Base-by-base conservation (phyloP, 2,888 invertebrate species). In the Cantharis flavilabris region DNA sequence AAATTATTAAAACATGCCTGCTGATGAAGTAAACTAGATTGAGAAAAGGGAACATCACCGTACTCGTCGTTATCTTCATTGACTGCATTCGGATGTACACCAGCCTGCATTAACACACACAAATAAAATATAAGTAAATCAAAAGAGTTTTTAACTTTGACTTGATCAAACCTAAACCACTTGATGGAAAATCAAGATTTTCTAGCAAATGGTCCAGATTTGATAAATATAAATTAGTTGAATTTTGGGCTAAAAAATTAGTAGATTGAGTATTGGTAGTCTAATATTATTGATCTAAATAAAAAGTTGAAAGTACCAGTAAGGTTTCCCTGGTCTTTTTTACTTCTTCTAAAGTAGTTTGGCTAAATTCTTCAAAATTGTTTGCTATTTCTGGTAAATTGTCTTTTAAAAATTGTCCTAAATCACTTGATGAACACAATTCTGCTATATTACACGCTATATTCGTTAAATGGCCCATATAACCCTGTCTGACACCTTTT, bases 381-480 rank as follows among this genome's bases (percentile, higher is more conserved):
- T 89, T 87, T 73, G 89, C 89, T 72, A 90, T 87, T 79, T 90
- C 88, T 64, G 90, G 88, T 83, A 91, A 88, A 83, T 90, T 87
- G 79, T 90, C 89, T 81, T 88, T 89, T 80, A 93, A 90, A 82
- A 89, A 89, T 83, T 90, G 88, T 81, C 92, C 90, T 85, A 91
- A 87, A 83, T 90, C 88, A 86, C 89, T 90, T 85, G 90, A 89
- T 86, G 90, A 89, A 87, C 90, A 90, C 84, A 89, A 86, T 72
- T 86, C 85, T 64, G 90, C 90, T 83, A 93, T 89, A 85, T 90
- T 90, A 86, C 91, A 90, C 62, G 91, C 89, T 83, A 93, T 91
- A 85, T 90, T 91, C 82, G 92, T 92, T 84, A 93, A 88, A 86
- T 93, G 93, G 77, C 93, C 93, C 92, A 92, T 93, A 83, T 92